Conservation (phyloP, 2,888 invertebrate species). For the Caenorhabditis sp. region DNA sequence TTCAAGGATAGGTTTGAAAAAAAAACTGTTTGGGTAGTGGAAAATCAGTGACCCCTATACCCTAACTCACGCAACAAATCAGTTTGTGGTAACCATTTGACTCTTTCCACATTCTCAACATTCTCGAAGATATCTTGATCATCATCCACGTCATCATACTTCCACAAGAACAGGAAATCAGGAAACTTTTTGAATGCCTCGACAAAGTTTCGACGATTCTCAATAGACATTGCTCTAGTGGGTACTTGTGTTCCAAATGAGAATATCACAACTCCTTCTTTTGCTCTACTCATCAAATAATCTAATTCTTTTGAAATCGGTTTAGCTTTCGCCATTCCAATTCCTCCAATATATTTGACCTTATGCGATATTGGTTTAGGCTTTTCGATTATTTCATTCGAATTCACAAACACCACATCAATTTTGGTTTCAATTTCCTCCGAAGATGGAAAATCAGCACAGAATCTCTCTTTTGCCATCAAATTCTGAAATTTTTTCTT, state of each 20-base stretch:
- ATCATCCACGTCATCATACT: constrained; percentile 41
- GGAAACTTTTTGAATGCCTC: constrained; percentile 53
- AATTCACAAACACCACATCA: constrained; percentile 50
- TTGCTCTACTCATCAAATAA: no score
- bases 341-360: constrained; percentile 59
- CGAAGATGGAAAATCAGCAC: constrained; percentile 19
- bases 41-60: no score
- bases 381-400: constrained; percentile 59
- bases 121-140: constrained; percentile 37
- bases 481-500: constrained; percentile 14
- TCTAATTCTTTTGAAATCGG: background rate
- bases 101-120: constrained; percentile 43
- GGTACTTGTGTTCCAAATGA: constrained; percentile 55
- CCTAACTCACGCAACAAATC: constrained; percentile 20
- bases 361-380: constrained; percentile 52
- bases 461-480: constrained; percentile 9
- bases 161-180: constrained; percentile 53
- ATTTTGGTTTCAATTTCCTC: constrained; percentile 24
- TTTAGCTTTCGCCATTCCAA: constrained; percentile 34
- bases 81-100: constrained; percentile 60
- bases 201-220: constrained; percentile 42
- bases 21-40: no score
- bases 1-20: no score
- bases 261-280: constrained; percentile 53
- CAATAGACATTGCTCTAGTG: constrained; percentile 27